phyloP scores from a whole-genome alignment of 2,888 invertebrate genomes.

The Coleophora deauratella region DNA sequence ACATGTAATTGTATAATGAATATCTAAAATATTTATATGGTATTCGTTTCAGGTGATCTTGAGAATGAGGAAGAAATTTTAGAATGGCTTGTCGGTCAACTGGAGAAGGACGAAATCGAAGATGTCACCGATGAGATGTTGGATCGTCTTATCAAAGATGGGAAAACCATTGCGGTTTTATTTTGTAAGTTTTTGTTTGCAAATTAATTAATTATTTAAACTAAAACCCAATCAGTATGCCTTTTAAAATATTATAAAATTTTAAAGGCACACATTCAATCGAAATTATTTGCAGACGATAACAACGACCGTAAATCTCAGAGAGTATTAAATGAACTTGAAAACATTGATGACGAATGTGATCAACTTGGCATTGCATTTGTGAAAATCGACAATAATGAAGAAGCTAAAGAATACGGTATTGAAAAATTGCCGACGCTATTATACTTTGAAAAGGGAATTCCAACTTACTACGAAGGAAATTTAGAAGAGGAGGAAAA shows the following conservation, averaged over 20 bases:
- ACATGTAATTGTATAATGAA: no score
- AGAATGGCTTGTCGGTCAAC: slow-evolving; percentile 89
- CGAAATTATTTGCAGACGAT: slow-evolving; percentile 80
- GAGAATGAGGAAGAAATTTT: slow-evolving; percentile 92
- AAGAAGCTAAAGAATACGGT: slow-evolving; percentile 93
- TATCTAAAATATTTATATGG: no score
- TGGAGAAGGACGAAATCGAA: slow-evolving; percentile 95
- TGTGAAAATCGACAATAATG: slow-evolving; percentile 93
- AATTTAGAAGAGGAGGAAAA: slow-evolving; percentile 93
- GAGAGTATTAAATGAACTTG: slow-evolving; percentile 88
- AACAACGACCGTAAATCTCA: slow-evolving; percentile 92
- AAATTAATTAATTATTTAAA: slow-evolving; percentile 3
- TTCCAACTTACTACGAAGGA: slow-evolving; percentile 84
- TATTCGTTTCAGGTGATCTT: slow-evolving; percentile 83
- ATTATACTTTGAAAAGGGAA: slow-evolving; percentile 86
- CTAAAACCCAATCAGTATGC: no score
- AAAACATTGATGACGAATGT: slow-evolving; percentile 95
- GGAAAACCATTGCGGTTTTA: slow-evolving; percentile 90
- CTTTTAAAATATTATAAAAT: no score
- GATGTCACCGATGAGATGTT: slow-evolving; percentile 96
- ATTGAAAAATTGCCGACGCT: slow-evolving; percentile 90
- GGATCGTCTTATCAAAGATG: slow-evolving; percentile 90
- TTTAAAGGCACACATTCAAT: no score
- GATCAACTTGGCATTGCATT: slow-evolving; percentile 91
- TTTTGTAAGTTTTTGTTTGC: slow-evolving; percentile 89